Evolutionary conservation across 2,888 invertebrate species (phyloP), one percentile per base, ranked within the genome.

Genomic region (Drosophila vallismaia): DNA sequence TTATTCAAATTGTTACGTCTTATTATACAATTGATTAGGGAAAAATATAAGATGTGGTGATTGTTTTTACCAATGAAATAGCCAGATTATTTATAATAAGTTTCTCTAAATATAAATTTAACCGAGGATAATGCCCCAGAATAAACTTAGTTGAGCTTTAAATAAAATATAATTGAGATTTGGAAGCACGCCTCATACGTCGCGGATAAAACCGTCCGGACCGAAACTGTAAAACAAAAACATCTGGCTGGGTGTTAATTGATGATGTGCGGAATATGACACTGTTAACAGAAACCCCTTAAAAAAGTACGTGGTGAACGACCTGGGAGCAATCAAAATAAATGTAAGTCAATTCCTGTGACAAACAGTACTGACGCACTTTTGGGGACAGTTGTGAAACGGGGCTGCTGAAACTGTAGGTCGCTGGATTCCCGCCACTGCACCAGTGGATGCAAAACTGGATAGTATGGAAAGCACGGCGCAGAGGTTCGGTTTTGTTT

Each of bases 401-500:
- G 58, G 26, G 10, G 63, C 63, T 9, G 66, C 24, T 26, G 33
- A 63, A 63, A 64, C 64, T 63, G 63, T 63, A 4, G 26, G 31
- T 14, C 28, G 9, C n/a, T 36, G 36, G 36, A 6, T 36, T 6
- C n/a, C 10, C 8, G 4, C 26, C 9, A 8, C 19, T 28, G n/a
- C 24, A 12, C 45, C 29, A 28, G 24, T 26, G 38, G 14, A 33
- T 19, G 60, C 58, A 10, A 8, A 50, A 45, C 8, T 28, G 7
- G 5, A 12, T 7, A 6, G 12, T 24, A 44, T 14, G 24, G 5
- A 8, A 5, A 7, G 19, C 4, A 12, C 38, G 38, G 2, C n/a
- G 5, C n/a, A 36, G n/a, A 5, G 36, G 36, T 6, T n/a, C n/a
- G 36, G 6, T 26, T 76, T 80, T 74, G 86, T 84, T 84, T 88